A percentile compares a stretch with the other conserved stretches of the same genome.
Conservation (phyloP, 2,113 vertebrate genomes). For the Festucalex cinctus region DNA sequence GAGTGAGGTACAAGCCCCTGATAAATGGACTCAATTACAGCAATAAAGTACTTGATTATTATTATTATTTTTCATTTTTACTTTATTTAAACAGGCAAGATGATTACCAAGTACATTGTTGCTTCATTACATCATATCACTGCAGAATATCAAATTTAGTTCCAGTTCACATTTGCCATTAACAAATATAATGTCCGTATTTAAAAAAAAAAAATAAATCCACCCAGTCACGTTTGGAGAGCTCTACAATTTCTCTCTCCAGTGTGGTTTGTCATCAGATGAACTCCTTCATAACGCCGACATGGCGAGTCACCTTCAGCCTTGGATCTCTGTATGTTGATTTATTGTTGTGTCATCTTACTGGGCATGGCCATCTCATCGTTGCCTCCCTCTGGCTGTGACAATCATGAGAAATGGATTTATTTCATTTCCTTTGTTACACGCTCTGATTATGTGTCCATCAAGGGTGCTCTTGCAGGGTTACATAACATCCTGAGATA, state of each 20-base stretch:
- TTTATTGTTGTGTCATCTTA: neutral
- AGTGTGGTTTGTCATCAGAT: neutral
- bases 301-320: neutral
- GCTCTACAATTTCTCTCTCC: neutral
- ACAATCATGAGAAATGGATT: slow-evolving; percentile 11
- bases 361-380: slow-evolving; percentile 3
- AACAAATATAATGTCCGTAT: too few relatives aligned
- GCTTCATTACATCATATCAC: too few relatives aligned
- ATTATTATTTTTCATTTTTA: too few relatives aligned
- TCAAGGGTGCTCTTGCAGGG: slow-evolving; percentile 23
- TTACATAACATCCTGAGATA: slow-evolving; percentile 31
- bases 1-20: too few relatives aligned
- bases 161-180: too few relatives aligned
- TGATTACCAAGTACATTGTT: too few relatives aligned
- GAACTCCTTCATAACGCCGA: neutral
- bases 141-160: too few relatives aligned
- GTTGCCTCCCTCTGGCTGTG: slow-evolving; percentile 8
- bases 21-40: too few relatives aligned
- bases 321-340: neutral
- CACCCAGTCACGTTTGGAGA: neutral
- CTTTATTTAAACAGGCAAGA: too few relatives aligned
- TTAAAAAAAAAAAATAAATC: too few relatives aligned
- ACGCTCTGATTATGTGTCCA: slow-evolving; percentile 36
- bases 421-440: slow-evolving; percentile 46
- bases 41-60: too few relatives aligned